Percentiles rank a stretch among this genome's conserved stretches.
Conservation (phyloP, 2,888 invertebrate species). For the Sylvicola fuscatus region DNA sequence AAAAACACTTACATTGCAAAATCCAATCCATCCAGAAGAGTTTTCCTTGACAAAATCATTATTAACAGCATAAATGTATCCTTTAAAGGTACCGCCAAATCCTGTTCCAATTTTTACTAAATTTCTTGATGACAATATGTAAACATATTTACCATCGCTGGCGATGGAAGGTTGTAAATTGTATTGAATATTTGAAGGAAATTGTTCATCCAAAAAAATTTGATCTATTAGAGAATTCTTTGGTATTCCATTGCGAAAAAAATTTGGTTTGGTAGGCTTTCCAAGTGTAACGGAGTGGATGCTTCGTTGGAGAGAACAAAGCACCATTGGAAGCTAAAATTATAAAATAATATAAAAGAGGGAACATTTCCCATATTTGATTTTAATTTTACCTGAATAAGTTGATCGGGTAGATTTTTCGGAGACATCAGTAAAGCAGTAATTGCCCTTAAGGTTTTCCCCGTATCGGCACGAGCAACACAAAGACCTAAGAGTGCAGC, state of each 20-base stretch:
- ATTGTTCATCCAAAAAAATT: slow-evolving; percentile 19
- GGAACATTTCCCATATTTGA: too few species aligned
- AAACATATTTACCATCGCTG: slow-evolving; percentile 79
- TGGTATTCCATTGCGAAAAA: slow-evolving; percentile 76
- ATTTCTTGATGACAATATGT: slow-evolving; percentile 65
- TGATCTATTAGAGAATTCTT: slow-evolving; percentile 49
- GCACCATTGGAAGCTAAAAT: slow-evolving; percentile 70
- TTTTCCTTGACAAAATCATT: slow-evolving; percentile 58
- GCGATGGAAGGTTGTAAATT: slow-evolving; percentile 40
- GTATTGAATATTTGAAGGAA: slow-evolving; percentile 29
- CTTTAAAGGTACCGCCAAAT: slow-evolving; percentile 78
- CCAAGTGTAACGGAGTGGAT: slow-evolving; percentile 76
- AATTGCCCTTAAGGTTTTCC: slow-evolving; percentile 68
- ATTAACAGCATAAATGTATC: slow-evolving; percentile 71
- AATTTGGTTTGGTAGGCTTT: slow-evolving; percentile 64
- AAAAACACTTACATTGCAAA: slow-evolving; percentile 45
- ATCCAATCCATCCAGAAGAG: slow-evolving; percentile 64
- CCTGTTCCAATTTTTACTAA: slow-evolving; percentile 90
- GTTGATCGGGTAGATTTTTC: slow-evolving; percentile 51
- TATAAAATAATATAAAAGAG: too few species aligned
- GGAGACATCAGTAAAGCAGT: slow-evolving; percentile 77
- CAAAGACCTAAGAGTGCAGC: slow-evolving; percentile 82
- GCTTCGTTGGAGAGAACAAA: slow-evolving; percentile 70
- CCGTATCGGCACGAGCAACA: slow-evolving; percentile 83
- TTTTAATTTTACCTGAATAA: slow-evolving; percentile 39